phyloP scores from a whole-genome alignment of 2,888 invertebrate species.

The Lysandra coridon region DNA sequence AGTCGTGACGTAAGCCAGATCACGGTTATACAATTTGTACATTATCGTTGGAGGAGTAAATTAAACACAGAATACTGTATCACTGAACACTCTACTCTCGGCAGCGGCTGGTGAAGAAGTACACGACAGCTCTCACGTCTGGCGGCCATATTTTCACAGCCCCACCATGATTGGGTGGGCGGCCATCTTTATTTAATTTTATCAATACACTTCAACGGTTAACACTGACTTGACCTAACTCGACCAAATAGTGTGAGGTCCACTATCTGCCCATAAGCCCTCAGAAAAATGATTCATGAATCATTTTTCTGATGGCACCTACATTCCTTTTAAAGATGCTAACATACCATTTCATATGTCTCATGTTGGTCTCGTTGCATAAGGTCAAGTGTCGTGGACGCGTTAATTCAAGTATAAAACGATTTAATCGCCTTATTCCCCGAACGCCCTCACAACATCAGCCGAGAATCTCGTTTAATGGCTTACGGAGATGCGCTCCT shows the following conservation, averaged over 20 bases:
- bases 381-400: conserved; percentile 1
- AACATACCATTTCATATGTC: not conserved
- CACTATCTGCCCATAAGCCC: not conserved
- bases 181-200: no score
- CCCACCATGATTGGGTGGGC: no score
- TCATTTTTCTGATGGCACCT: not conserved
- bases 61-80: no score
- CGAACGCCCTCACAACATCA: conserved; percentile 16
- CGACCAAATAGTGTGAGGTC: not conserved
- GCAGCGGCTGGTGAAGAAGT: no score
- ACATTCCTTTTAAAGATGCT: not conserved
- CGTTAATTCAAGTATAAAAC: conserved; percentile 12
- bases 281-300: not conserved
- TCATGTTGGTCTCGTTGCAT: not conserved
- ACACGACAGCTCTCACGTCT: no score
- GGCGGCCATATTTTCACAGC: no score
- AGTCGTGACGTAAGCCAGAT: not conserved
- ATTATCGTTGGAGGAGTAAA: no score
- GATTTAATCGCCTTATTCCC: conserved; percentile 22
- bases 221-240: not conserved
- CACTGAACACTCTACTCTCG: no score
- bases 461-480: conserved; percentile 39
- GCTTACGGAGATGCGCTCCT: conserved; percentile 41
- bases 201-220: no score
- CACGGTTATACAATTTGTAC: not conserved